A percentile compares a stretch with the other conserved stretches of the same genome.
phyloP scores from a whole-genome alignment of 1,140 invertebrate species.

The Tetragonula clypearis region DNA sequence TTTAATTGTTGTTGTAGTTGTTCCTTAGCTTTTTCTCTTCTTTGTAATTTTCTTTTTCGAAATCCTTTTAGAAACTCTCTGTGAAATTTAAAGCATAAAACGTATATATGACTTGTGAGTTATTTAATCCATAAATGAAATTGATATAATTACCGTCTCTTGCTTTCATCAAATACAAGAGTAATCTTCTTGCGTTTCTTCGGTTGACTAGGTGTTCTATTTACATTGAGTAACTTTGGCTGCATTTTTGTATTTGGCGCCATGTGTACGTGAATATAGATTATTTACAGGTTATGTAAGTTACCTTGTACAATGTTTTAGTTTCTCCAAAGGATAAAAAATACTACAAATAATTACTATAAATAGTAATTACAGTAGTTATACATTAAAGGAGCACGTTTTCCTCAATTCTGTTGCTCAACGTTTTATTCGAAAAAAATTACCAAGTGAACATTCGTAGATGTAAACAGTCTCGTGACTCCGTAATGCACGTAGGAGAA shows the following conservation, averaged over 20 bases:
- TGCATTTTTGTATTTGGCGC: conserved; percentile 36
- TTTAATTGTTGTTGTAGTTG: conserved; percentile 87
- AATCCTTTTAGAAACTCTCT: conserved; percentile 90
- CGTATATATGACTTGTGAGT: background rate
- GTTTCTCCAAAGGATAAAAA: background rate
- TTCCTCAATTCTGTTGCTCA: background rate
- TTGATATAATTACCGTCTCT: conserved; percentile 81
- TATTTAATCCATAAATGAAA: background rate
- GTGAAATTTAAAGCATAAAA: conserved; percentile 35
- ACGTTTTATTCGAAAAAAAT: background rate
- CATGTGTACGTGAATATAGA: background rate
- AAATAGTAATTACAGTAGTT: background rate
- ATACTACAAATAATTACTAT: background rate
- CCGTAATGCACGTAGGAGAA: background rate
- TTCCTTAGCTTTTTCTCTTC: conserved; percentile 87
- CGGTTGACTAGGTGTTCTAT: conserved; percentile 60
- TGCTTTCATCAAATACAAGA: conserved; percentile 84
- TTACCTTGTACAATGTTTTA: background rate
- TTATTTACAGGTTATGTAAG: conserved; percentile 6
- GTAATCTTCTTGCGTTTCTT: conserved; percentile 81
- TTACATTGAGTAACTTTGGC: conserved; percentile 64
- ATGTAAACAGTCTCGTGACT: background rate
- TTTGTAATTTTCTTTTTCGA: conserved; percentile 88
- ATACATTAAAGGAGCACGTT: background rate
- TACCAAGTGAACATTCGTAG: background rate